Base-by-base conservation (phyloP, 2,797 vertebrate species). In the Remorina albescens region DNA sequence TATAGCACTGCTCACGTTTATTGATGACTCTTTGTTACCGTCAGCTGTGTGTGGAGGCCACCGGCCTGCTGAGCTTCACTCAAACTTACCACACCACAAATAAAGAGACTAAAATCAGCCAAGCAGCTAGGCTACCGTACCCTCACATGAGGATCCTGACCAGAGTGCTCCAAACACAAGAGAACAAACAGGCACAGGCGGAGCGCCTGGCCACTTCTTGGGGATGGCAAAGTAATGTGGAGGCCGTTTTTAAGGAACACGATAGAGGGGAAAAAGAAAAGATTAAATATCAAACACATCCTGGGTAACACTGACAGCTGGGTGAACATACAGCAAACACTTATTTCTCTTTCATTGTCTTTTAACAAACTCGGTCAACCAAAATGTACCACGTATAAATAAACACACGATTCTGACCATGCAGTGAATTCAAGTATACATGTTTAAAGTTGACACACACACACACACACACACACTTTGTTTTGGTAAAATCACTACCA, bases 101-200 rank as follows among this genome's bases (percentile, higher is more conserved):
- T 79, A 85, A 80, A 83, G 60, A 70, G 42, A 74, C 93, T 95
- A 94, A 94, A 94, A 89, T 94, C 94, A 94, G 86, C 88, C 1
- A 18, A 28, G 86, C 26, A n/a, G 85, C 88, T 74, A 86, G 58
- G 82, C 80, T 80, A 88, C 50, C 34, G 32, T 51, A n/a, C 60
- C 67, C 74, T 81, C 89, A 88, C 86, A 77, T 68, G 80, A 80
- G 83, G 86, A 76, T 78, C 66, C 84, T 85, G 73, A 85, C 89
- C 86, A 91, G 81, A 83, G 81, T 56, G 74, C 63, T 83, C 67
- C 79, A 69, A 88, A 87, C 91, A 91, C 78, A 77, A 91, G 80
- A 80, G 75, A 66, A 61, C 65, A 34, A 66, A 47, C 44, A 74
- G 81, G 81, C 83, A 0, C 68, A 59, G 79, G 74, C 78, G 28